phyloP scores from a whole-genome alignment of 53 echinoderm and acorn worm species.

The Astropecten irregularis region DNA sequence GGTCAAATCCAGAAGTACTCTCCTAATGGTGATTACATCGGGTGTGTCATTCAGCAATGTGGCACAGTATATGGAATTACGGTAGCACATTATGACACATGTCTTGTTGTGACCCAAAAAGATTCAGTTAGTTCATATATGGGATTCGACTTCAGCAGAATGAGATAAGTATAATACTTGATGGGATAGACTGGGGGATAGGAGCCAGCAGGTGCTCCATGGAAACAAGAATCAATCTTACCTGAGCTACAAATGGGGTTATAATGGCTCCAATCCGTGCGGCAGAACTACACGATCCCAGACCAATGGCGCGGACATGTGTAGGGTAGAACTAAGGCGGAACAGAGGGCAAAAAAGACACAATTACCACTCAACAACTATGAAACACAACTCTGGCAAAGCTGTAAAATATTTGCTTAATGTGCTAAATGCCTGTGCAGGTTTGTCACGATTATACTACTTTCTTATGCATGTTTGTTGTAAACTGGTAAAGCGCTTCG shows the following conservation, averaged over 20 bases:
- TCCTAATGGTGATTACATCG: neutral
- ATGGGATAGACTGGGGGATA: too few species aligned
- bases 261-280: slow-evolving; percentile 80
- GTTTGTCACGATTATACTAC: too few species aligned
- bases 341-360: too few species aligned
- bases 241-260: slow-evolving; percentile 93
- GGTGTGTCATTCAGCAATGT: neutral
- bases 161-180: too few species aligned
- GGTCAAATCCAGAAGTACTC: neutral
- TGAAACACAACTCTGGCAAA: too few species aligned
- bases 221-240: slow-evolving; percentile 18
- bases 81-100: neutral
- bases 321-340: slow-evolving; percentile 82
- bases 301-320: slow-evolving; percentile 70
- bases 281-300: slow-evolving; percentile 76
- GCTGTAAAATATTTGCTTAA: too few species aligned
- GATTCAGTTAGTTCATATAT: neutral
- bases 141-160: too few species aligned
- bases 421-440: too few species aligned
- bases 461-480: too few species aligned
- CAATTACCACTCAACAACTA: too few species aligned
- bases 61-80: neutral
- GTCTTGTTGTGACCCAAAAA: neutral
- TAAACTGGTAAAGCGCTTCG: too few species aligned
- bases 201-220: too few species aligned